A percentile compares a stretch with the other conserved stretches of the same genome.
phyloP scores from a whole-genome alignment of 1,140 invertebrate species.

The Hormaphis cornu region DNA sequence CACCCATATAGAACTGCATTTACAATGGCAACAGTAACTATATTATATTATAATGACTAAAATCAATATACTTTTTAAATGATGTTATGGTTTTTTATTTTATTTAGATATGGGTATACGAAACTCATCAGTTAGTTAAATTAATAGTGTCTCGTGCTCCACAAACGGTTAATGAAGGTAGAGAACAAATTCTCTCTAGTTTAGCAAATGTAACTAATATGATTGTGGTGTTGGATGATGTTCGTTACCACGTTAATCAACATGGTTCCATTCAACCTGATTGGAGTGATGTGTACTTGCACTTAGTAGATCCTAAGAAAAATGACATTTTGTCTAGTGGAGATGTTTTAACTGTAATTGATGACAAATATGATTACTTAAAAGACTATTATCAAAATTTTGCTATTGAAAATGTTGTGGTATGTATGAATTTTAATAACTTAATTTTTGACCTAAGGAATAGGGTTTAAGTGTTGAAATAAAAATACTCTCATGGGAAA shows the following conservation, averaged over 20 bases:
- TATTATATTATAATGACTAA: constrained; percentile 48
- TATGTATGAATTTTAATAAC: constrained; percentile 39
- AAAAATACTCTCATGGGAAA: too few relatives aligned
- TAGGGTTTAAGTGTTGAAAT: too few relatives aligned
- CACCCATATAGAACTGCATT: constrained; percentile 66
- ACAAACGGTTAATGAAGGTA: constrained; percentile 57
- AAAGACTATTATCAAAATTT: constrained; percentile 67
- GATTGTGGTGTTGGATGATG: constrained; percentile 66
- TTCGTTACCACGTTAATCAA: constrained; percentile 62
- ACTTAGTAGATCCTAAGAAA: constrained; percentile 66
- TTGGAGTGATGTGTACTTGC: constrained; percentile 77
- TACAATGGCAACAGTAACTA: constrained; percentile 70
- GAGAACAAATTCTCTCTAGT: constrained; percentile 58
- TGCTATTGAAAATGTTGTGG: constrained; percentile 73
- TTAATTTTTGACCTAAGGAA: neutral
- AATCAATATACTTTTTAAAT: neutral
- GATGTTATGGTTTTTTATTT: neutral
- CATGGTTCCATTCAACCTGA: constrained; percentile 58
- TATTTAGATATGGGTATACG: constrained; percentile 70
- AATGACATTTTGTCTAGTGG: constrained; percentile 67
- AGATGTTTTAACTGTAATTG: constrained; percentile 69
- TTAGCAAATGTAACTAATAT: constrained; percentile 65
- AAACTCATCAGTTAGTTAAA: constrained; percentile 64
- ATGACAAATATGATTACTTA: constrained; percentile 73
- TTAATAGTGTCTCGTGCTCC: constrained; percentile 69